Conservation (phyloP, 2,113 vertebrate genomes). For the Pheucticus melanocephalus region DNA sequence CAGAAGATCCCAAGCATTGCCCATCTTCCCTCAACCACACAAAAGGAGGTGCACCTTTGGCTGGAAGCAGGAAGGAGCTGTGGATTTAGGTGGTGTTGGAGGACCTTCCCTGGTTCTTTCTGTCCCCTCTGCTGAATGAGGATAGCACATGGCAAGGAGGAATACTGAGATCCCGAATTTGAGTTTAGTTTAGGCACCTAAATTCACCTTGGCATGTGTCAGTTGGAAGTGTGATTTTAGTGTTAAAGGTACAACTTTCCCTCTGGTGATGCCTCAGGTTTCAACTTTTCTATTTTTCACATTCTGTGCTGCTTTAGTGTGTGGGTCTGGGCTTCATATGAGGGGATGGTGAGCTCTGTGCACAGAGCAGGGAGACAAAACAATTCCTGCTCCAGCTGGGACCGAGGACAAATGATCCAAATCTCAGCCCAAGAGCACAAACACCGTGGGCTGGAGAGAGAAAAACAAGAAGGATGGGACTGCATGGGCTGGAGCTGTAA, state of each 20-base stretch:
- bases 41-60: not conserved
- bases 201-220: rapidly evolving
- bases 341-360: not conserved
- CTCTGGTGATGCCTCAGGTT: not conserved
- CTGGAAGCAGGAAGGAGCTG: not conserved
- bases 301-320: not conserved
- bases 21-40: not conserved
- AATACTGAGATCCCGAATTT: not conserved
- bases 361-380: not conserved
- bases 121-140: not conserved
- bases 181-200: not conserved
- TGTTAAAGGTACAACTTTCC: not conserved
- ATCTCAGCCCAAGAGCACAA: not conserved
- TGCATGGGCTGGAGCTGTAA: rapidly evolving
- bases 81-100: not conserved
- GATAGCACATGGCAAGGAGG: not conserved
- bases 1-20: not conserved
- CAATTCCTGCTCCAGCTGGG: not conserved
- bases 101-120: not conserved
- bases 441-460: not conserved
- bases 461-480: not conserved
- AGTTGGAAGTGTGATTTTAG: not conserved
- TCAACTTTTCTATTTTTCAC: not conserved
- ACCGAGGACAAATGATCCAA: not conserved
- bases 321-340: not conserved